Conservation (phyloP, 2,113 vertebrate species). For the Empidonax traillii region DNA sequence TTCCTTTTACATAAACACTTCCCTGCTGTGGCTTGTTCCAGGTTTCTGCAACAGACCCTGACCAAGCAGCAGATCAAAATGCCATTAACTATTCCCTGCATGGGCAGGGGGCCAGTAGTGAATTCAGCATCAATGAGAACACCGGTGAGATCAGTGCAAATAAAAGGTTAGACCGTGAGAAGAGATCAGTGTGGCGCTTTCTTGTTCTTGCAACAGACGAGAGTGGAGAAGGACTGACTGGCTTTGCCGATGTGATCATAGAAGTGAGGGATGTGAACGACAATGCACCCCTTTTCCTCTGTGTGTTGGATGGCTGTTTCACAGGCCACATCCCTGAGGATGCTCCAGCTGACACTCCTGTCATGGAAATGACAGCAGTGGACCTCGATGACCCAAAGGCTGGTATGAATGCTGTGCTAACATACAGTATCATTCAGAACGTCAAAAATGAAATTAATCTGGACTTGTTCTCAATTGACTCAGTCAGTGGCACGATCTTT, state of each 20-base stretch:
- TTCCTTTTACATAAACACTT: background rate
- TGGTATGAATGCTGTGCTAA: conserved; percentile 79
- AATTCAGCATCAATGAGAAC: conserved; percentile 83
- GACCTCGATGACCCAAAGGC: conserved; percentile 86
- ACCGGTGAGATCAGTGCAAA: conserved; percentile 79
- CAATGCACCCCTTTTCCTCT: conserved; percentile 84
- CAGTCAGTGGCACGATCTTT: conserved; percentile 81
- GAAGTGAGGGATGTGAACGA: conserved; percentile 85
- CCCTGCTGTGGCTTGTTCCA: conserved; percentile 47
- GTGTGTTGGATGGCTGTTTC: conserved; percentile 79
- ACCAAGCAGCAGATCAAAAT: conserved; percentile 83
- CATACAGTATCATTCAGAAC: conserved; percentile 85
- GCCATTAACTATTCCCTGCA: conserved; percentile 85
- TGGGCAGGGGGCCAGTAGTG: conserved; percentile 81
- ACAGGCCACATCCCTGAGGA: conserved; percentile 80
- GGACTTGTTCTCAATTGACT: conserved; percentile 85
- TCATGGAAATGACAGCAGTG: conserved; percentile 87
- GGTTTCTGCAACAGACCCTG: conserved; percentile 87
- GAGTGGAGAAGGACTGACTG: conserved; percentile 82
- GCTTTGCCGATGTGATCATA: conserved; percentile 88
- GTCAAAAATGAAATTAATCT: conserved; percentile 87
- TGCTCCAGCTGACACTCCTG: conserved; percentile 81
- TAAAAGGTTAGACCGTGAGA: conserved; percentile 81
- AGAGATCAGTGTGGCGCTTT: conserved; percentile 79
- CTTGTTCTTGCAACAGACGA: conserved; percentile 88